Conservation (phyloP, 2,888 invertebrate genomes). For the Acrobeloides nanus region DNA sequence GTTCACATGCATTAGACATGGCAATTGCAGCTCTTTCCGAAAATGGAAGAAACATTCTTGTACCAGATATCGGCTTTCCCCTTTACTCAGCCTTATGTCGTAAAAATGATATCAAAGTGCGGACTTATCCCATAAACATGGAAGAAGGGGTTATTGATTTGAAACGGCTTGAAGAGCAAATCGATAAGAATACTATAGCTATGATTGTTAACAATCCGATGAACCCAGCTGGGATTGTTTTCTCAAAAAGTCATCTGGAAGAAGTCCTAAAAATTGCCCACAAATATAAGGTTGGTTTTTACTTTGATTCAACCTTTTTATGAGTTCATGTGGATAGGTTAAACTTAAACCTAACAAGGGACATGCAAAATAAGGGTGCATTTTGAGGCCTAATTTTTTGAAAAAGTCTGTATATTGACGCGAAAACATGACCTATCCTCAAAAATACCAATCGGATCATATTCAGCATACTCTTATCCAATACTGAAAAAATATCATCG, state of each 20-base stretch:
- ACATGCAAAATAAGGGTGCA: too few species aligned
- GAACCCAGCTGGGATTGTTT: constrained; percentile 95
- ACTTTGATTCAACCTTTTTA: too few species aligned
- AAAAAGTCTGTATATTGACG: too few species aligned
- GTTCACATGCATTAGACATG: constrained; percentile 85
- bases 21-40: constrained; percentile 80
- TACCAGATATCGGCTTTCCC: constrained; percentile 64
- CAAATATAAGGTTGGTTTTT: constrained; percentile 19
- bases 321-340: too few species aligned
- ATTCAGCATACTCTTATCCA: too few species aligned
- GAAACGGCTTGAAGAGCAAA: constrained; percentile 74
- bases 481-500: too few species aligned
- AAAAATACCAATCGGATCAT: too few species aligned
- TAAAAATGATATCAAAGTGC: constrained; percentile 37
- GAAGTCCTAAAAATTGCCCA: constrained; percentile 63
- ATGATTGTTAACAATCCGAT: constrained; percentile 91
- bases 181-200: constrained; percentile 80
- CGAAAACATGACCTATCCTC: too few species aligned
- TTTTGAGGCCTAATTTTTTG: too few species aligned
- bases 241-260: constrained; percentile 69
- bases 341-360: too few species aligned
- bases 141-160: constrained; percentile 68
- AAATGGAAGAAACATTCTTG: constrained; percentile 80
- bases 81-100: constrained; percentile 45
- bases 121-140: constrained; percentile 37